Evolutionary conservation across 1,140 invertebrate species (phyloP).

Genomic region (Episyrphus balteatus): DNA sequence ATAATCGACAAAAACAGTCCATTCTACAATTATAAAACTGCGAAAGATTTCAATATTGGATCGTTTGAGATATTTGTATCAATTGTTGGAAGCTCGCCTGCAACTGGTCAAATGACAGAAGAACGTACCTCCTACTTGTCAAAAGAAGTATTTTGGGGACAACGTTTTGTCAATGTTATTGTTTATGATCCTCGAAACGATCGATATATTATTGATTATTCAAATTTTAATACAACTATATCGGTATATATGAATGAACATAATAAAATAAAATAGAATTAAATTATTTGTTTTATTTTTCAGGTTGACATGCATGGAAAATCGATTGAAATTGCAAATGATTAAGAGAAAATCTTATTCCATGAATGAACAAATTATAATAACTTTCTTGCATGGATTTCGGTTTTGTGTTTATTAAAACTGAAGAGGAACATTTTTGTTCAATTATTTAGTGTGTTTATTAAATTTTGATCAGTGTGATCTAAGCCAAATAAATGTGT

Average conservation of each 20-base stretch:
- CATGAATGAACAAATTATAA: no score
- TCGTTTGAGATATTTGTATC: conserved; percentile 78
- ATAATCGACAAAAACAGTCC: conserved; percentile 48
- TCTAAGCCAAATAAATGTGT: no score
- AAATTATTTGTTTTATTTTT: not conserved
- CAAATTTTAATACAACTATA: conserved; percentile 78
- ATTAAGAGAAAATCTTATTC: no score
- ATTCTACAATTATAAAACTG: conserved; percentile 40
- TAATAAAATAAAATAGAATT: not conserved
- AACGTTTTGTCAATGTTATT: conserved; percentile 58
- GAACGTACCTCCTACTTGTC: conserved; percentile 70
- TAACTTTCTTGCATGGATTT: no score
- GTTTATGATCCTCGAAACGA: conserved; percentile 80
- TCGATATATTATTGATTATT: conserved; percentile 88
- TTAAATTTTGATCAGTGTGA: no score
- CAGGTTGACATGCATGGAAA: conserved; percentile 17
- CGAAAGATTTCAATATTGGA: conserved; percentile 44
- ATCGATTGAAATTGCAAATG: no score
- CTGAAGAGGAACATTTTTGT: no score
- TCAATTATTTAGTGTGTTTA: no score
- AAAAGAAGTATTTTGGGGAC: conserved; percentile 76
- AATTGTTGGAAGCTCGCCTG: conserved; percentile 68
- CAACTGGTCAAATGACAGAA: conserved; percentile 62
- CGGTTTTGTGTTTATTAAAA: no score
- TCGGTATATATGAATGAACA: conserved; percentile 12